phyloP scores from a whole-genome alignment of 1,140 invertebrate genomes.

The Sycophila sp. region DNA sequence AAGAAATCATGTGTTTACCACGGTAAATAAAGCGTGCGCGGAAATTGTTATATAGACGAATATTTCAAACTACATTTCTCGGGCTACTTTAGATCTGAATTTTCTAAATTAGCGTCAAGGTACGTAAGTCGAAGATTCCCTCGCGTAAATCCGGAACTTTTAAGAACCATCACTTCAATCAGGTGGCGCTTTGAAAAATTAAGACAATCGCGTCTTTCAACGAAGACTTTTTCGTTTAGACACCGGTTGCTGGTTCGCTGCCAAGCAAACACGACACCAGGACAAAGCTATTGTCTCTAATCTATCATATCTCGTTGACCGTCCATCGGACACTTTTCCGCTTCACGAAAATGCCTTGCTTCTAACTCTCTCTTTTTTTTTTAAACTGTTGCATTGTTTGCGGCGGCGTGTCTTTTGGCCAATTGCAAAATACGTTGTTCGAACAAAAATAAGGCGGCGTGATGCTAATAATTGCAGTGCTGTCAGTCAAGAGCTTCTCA shows the following conservation, averaged over 20 bases:
- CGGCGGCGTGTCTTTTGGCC: too few relatives aligned
- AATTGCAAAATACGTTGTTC: too few relatives aligned
- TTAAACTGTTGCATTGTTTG: too few relatives aligned
- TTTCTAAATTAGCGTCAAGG: not conserved
- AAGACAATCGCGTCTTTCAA: not conserved
- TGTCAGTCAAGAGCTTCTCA: too few relatives aligned
- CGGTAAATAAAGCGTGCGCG: not conserved
- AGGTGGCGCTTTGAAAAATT: not conserved
- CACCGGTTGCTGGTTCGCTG: not conserved
- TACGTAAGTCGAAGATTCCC: not conserved
- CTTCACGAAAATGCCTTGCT: too few relatives aligned
- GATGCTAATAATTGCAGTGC: too few relatives aligned
- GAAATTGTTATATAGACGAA: not conserved
- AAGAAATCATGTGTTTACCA: not conserved
- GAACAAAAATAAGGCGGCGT: too few relatives aligned
- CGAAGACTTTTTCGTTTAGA: not conserved
- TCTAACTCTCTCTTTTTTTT: too few relatives aligned
- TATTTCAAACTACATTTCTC: not conserved
- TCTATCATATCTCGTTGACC: not conserved
- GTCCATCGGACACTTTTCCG: too few relatives aligned
- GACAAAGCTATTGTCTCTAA: slow-evolving; percentile 12
- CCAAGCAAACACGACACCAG: not conserved
- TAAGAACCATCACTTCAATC: too few relatives aligned
- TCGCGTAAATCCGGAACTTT: too few relatives aligned
- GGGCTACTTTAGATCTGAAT: not conserved